Base-by-base conservation (phyloP, 2,113 vertebrate species). In the Oxyruncus cristatus region DNA sequence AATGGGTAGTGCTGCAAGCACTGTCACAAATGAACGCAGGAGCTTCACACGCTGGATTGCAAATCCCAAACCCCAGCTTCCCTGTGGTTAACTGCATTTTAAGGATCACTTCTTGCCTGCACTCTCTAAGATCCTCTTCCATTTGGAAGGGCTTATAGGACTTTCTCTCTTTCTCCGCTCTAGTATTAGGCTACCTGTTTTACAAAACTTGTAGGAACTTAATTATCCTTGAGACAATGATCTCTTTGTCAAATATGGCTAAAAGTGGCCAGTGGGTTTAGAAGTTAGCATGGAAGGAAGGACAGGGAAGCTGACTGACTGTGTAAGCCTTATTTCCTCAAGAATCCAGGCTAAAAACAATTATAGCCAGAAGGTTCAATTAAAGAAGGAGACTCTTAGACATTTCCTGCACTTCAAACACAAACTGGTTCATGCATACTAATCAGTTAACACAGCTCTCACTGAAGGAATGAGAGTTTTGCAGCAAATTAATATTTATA, bases 341-440 rank as follows among this genome's bases (percentile, higher is more conserved):
- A 95, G 86, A 93, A 95, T 62, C 52, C 72, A 89, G 76, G 65
- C 91, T 96, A 89, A 89, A 96, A 94, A 44, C 80, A 95, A 92
- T 93, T 75, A 89, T 70, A 96, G 93, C 89, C 93, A 95, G 93
- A 82, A 95, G 94, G 93, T 95, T 94, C 94, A 95, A 97, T 91
- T 95, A 94, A 88, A 93, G 59, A 92, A 93, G 87, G 84, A 88
- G 86, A 89, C 88, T 80, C 6, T 2, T 20, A 92, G 89, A 92
- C 32, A 33, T 61, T 82, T 81, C 81, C 91, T 58, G 70, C 81
- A 88, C 81, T 94, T 91, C 8, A 14, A 95, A 93, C 77, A 87
- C 49, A 87, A 89, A 88, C 39, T 4, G 2, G 20, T 85, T 81
- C 73, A 89, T 88, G 87, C 91, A 94, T 94, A 85, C 94, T 61